These are phyloP conservation scores for Amblyopsis hoosieri DNA, from an alignment of 2,797 vertebrate genomes.

Conservation along the genomic window DNA sequence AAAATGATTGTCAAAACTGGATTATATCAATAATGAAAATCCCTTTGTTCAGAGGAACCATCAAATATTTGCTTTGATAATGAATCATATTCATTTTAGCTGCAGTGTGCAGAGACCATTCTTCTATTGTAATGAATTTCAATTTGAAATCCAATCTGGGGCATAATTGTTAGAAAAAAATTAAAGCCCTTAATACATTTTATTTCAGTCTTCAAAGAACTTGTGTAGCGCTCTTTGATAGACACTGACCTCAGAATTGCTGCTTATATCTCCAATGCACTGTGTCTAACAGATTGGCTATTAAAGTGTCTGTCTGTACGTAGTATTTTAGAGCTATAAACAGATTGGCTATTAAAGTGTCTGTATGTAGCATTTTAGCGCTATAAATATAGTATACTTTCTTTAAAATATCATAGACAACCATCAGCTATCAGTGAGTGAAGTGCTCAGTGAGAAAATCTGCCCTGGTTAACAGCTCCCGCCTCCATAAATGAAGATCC, in stretches of 20 bases:
- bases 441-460: too few species aligned
- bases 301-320: constrained; percentile 1
- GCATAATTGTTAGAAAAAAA: constrained; percentile 47
- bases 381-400: too few species aligned
- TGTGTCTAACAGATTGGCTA: constrained; percentile 25
- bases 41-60: constrained; percentile 41
- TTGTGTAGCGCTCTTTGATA: constrained; percentile 20
- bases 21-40: constrained; percentile 54
- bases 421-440: too few species aligned
- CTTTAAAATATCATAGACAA: too few species aligned
- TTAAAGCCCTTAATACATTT: constrained; percentile 24
- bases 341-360: too few species aligned
- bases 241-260: constrained; percentile 32
- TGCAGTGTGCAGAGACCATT: constrained; percentile 27
- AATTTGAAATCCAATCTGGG: constrained; percentile 55
- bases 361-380: too few species aligned
- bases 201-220: constrained; percentile 19
- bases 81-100: constrained; percentile 39
- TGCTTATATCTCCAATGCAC: constrained; percentile 5
- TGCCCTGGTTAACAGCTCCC: too few species aligned
- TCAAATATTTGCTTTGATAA: constrained; percentile 69
- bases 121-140: constrained; percentile 53
- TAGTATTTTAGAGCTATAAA: too few species aligned
- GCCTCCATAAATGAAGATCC: too few species aligned
- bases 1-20: constrained; percentile 46